These are phyloP conservation scores for Gephyroberyx darwinii DNA, from an alignment of 2,797 vertebrate species.

Conservation along the genomic window DNA sequence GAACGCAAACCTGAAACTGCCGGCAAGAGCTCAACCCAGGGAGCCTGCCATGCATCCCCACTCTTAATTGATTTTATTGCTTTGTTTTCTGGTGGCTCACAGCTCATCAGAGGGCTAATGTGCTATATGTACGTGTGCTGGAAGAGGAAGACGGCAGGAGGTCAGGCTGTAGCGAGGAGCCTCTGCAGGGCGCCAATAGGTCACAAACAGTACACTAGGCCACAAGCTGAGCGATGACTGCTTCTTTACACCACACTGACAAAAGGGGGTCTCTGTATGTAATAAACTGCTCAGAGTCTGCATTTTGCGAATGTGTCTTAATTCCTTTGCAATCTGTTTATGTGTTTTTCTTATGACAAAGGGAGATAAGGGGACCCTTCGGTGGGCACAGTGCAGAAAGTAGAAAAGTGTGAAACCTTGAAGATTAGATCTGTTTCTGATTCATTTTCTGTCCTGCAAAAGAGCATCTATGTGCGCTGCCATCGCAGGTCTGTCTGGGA, in stretches of 20 bases:
- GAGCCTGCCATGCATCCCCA: constrained; percentile 35
- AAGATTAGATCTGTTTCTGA: neutral
- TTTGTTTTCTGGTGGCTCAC: constrained; percentile 64
- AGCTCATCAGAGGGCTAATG: constrained; percentile 54
- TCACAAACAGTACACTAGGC: constrained; percentile 7
- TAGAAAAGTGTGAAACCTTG: neutral
- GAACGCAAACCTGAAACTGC: constrained; percentile 42
- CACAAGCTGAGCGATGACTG: constrained; percentile 23
- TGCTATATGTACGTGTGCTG: constrained; percentile 28
- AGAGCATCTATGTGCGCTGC: neutral
- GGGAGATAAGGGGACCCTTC: neutral
- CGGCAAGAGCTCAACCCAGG: neutral
- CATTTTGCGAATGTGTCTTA: neutral
- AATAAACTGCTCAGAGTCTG: neutral
- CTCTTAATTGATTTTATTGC: constrained; percentile 67
- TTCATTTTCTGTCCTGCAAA: neutral
- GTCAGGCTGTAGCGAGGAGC: constrained; percentile 23
- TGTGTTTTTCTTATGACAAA: neutral
- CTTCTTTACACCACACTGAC: constrained; percentile 4
- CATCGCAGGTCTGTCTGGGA: neutral
- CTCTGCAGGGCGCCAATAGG: constrained; percentile 32
- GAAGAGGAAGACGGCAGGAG: constrained; percentile 32
- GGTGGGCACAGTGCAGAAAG: neutral
- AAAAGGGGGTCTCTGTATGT: neutral
- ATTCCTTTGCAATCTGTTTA: neutral